Evolutionary conservation across 2,888 invertebrate genomes (phyloP).

Genomic region (Eupsilia transversa): DNA sequence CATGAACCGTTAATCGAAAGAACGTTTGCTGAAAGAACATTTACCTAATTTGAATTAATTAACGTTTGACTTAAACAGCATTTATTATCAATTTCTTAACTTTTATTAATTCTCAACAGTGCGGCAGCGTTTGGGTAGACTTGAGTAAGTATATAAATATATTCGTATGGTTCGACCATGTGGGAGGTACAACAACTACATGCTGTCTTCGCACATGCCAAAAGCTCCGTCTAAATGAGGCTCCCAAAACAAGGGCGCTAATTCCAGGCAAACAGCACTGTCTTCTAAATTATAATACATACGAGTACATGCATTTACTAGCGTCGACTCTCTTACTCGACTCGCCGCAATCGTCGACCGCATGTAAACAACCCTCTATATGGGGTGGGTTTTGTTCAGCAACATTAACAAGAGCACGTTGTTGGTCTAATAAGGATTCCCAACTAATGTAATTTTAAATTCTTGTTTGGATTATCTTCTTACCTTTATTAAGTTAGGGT

Average conservation of each 20-base stretch:
- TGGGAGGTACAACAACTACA: not conserved
- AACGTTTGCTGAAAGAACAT: not conserved
- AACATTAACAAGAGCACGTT: conserved; percentile 53
- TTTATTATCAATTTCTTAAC: not conserved
- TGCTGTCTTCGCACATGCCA: conserved; percentile 27
- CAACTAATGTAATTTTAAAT: conserved; percentile 53
- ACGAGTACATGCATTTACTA: conserved; percentile 52
- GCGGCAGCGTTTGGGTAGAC: not conserved
- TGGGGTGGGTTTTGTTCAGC: conserved; percentile 52
- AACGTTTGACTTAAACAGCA: not conserved
- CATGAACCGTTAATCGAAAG: too few species aligned
- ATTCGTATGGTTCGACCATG: not conserved
- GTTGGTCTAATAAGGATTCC: conserved; percentile 53
- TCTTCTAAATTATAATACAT: conserved; percentile 56
- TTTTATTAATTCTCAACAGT: too few species aligned
- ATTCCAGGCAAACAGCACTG: conserved; percentile 35
- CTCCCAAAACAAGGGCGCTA: conserved; percentile 29
- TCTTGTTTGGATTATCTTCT: conserved; percentile 47
- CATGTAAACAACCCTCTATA: conserved; percentile 63
- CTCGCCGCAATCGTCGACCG: conserved; percentile 52
- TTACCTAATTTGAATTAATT: not conserved
- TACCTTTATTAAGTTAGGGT: conserved; percentile 29
- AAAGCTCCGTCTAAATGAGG: conserved; percentile 22
- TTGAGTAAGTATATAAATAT: not conserved
- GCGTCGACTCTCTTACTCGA: conserved; percentile 53